Evolutionary conservation across 2,113 vertebrate genomes (phyloP).

Genomic region (Ailuropoda melanoleuca): DNA sequence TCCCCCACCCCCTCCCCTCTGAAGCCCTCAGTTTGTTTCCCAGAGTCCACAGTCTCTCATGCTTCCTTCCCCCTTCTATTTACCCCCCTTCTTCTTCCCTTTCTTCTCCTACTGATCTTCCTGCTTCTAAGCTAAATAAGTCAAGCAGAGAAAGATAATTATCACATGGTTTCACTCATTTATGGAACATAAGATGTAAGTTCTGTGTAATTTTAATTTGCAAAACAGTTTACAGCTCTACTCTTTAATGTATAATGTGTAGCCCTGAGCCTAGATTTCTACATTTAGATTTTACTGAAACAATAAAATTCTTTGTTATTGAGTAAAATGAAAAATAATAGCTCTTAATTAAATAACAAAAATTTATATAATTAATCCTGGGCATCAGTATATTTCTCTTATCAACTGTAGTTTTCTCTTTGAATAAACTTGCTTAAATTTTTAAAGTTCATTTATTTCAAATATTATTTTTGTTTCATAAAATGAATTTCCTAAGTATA

Average conservation of each 20-base stretch:
- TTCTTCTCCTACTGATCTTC: too few relatives aligned
- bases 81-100: too few relatives aligned
- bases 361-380: neutral
- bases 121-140: too few relatives aligned
- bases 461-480: neutral
- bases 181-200: neutral
- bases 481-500: neutral
- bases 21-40: too few relatives aligned
- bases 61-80: too few relatives aligned
- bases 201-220: neutral
- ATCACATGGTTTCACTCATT: too few relatives aligned
- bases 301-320: neutral
- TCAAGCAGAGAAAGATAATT: too few relatives aligned
- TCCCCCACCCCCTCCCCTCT: too few relatives aligned
- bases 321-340: neutral
- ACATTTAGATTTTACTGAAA: neutral
- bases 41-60: too few relatives aligned
- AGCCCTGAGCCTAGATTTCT: neutral
- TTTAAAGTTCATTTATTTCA: neutral
- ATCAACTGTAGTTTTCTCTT: neutral
- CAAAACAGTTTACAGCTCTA: neutral
- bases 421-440: neutral
- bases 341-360: neutral
- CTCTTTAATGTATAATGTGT: neutral
- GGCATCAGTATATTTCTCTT: neutral